These are phyloP conservation scores for Diarsia dahlii DNA, from an alignment of 2,888 invertebrate species.

Conservation along the genomic window DNA sequence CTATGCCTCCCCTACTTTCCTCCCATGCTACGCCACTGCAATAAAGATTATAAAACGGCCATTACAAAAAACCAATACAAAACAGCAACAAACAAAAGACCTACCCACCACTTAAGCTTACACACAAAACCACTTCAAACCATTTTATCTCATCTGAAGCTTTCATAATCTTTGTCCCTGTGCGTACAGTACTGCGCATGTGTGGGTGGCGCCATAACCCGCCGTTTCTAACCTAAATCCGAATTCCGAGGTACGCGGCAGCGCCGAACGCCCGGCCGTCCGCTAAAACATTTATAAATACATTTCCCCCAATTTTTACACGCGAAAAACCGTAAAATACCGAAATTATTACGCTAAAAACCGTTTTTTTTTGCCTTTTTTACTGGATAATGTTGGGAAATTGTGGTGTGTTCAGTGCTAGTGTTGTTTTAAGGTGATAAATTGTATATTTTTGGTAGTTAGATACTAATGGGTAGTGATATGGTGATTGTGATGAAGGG, in stretches of 20 bases:
- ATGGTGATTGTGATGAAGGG: slow-evolving; percentile 74
- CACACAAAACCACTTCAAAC: slow-evolving; percentile 21
- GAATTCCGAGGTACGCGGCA: slow-evolving; percentile 81
- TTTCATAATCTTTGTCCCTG: slow-evolving; percentile 77
- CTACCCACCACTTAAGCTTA: slow-evolving; percentile 12
- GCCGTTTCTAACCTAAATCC: slow-evolving; percentile 90
- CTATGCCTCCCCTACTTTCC: no score
- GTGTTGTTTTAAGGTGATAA: slow-evolving; percentile 81
- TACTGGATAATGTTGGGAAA: slow-evolving; percentile 81
- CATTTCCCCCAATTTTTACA: slow-evolving; percentile 64
- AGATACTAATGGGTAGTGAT: slow-evolving; percentile 44
- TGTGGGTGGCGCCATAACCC: slow-evolving; percentile 86
- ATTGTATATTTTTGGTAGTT: slow-evolving; percentile 60
- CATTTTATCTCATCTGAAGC: slow-evolving; percentile 31
- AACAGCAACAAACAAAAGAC: not conserved
- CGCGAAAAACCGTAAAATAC: slow-evolving; percentile 50
- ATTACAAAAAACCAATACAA: not conserved
- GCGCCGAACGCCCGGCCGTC: slow-evolving; percentile 82
- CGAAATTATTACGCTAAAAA: slow-evolving; percentile 75
- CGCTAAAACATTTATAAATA: slow-evolving; percentile 86
- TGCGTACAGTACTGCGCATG: slow-evolving; percentile 81
- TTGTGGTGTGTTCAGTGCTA: slow-evolving; percentile 71
- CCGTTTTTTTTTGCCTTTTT: slow-evolving; percentile 17
- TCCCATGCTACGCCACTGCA: not conserved
- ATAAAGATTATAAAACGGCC: not conserved